Evolutionary conservation across 2,888 invertebrate species (phyloP), one percentile per base, ranked within the genome.

Genomic region (Gisinianus flammeolus): DNA sequence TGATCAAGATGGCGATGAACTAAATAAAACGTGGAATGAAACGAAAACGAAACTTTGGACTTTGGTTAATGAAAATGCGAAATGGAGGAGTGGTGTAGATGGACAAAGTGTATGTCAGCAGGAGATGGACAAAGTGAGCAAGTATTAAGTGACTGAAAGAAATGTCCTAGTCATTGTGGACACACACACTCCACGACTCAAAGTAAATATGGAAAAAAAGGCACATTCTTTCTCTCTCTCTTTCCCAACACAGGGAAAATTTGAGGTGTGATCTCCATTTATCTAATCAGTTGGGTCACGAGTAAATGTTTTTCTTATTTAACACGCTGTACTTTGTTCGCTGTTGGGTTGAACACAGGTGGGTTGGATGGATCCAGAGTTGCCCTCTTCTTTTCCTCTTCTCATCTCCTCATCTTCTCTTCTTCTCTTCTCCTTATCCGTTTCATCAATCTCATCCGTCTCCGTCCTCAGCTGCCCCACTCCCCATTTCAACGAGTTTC

Each of bases 121-220:
- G 44, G 44, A 44, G 3, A 44, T 16, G 44, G 44, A 44, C 16
- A 44, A 44, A 44, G 44, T 44, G 44, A 44, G 44, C 44, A 44
- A 44, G 44, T 44, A 44, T 44, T n/a, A 44, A 44, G 44, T 44
- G 44, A 19, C 12, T 44, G 44, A 19, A 44, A 44, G 44, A 44
- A 6, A 16, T 44, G 2, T 44, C 3, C 2, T 44, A 16, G 44
- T 44, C 44, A 44, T 44, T 44, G 44, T 44, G 44, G 19, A 44
- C 44, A 44, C 16, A 44, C 44, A 44, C 44, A 44, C 44, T 44
- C 35, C 35, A 35, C 5, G 6, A 35, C 35, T 12, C 44, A 44
- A 69, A 24, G 35, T 12, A 66, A 66, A 26, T 66, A n/a, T 19
- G 28, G 66, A 66, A 66, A 26, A 54, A 54, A 16, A 54, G 54